Base-by-base conservation (phyloP, 2,888 invertebrate species). In the Volucella inanis region DNA sequence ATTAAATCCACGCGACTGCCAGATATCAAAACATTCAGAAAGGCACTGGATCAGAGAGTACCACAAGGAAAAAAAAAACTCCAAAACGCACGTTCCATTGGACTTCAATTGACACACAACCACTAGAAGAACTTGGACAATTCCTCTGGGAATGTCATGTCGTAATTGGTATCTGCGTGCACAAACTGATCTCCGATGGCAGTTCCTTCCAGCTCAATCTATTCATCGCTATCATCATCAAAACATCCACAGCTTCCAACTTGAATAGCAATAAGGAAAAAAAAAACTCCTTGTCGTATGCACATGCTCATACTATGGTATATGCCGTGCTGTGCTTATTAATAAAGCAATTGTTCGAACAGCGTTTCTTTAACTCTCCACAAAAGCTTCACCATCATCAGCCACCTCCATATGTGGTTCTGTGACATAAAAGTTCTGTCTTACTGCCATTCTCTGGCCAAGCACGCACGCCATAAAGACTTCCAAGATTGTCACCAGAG, bases 291-390 rank as follows among this genome's bases (percentile, higher is more conserved):
- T 77, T 72, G 77, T 78, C 59, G 64, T 65, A 57, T 45, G 71
- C 64, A 78, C 50, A 71, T 71, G 71, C 61, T 38, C 43, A 52
- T 68, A 57, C 43, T 43, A 70, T 62, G 72, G n/a, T n/a, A n/a
- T n/a, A n/a, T 49, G 47, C 43, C 71, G 78, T 85, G 81, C 67
- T 52, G 61, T 76, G 80, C 39, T 76, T 81, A 85, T 81, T 81
- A 85, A 85, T 85, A 85, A 81, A 81, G 85, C 85, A 72, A 85
- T 85, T 85, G 85, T 72, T 77, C 43, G 55, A 70, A 70, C 59
- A 75, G 47, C 45, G 76, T 14, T 61, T 15, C 10, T 38, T 31
- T 38, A 61, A 43, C 57, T 50, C 38, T 15, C 15, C 12, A 31
- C 31, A 31, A 31, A 31, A 31, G 31, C 31, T 6, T 31, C 31